Evolutionary conservation across 2,113 vertebrate species (phyloP), one percentile per base, ranked within the genome.

Genomic region (Zeus faber): DNA sequence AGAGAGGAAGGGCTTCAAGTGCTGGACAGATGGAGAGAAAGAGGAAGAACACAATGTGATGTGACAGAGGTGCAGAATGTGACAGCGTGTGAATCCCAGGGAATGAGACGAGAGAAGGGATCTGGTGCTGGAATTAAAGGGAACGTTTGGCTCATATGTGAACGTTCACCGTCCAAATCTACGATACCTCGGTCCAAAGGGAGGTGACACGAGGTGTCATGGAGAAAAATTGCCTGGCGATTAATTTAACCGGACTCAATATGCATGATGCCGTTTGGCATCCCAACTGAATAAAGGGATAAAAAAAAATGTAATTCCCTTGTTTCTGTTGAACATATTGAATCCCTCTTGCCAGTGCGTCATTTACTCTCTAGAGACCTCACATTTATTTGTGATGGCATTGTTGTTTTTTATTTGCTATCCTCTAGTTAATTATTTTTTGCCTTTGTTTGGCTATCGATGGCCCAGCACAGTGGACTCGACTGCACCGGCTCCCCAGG

Each of bases 21-120:
- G 41, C 67, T 66, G 65, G 80, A 71, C 77, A 84, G 83, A 87
- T 80, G 81, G 81, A 83, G 66, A 57, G 20, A 67, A 61, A 66
- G 44, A 59, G 58, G n/a, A 1, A 51, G 51, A 70, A 39, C 31
- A 70, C 67, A 61, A 62, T 57, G 61, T 51, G 79, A 72, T 68
- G 59, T 69, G 66, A 71, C 73, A 71, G 70, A 85, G 64, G 74
- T 74, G 72, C 76, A 53, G 63, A 71, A 54, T 56, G 54, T 54
- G 62, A 71, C 52, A 50, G 51, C 54, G 62, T 25, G 56, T 17
- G 64, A 71, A 70, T 49, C 67, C 29, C 61, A 67, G 59, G 58
- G 72, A 71, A 72, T 63, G 41, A 70, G 55, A 76, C 43, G 37
- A 62, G 35, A 58, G 27, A 31, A 48, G n/a, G 40, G 48, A 62